Evolutionary conservation across 2,113 vertebrate genomes (phyloP).

Genomic region (Dicentrarchus labrax): DNA sequence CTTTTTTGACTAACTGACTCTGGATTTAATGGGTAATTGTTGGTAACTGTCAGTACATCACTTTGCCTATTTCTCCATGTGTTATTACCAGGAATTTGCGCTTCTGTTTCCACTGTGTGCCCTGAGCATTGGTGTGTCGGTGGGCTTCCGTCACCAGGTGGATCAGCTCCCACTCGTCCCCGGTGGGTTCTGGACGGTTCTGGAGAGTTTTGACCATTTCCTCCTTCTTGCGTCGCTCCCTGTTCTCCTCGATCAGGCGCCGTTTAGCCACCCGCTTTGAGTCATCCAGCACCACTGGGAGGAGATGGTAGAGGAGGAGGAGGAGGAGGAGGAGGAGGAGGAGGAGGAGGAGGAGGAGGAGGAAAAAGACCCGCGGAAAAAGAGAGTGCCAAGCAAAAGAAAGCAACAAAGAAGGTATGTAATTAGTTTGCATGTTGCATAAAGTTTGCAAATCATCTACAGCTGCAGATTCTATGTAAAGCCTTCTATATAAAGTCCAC

Average conservation of each 20-base stretch:
- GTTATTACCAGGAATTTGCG: slow-evolving; percentile 95
- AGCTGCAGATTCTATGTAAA: slow-evolving; percentile 7
- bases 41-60: too few species aligned
- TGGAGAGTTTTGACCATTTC: slow-evolving; percentile 95
- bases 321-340: background rate
- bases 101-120: slow-evolving; percentile 98
- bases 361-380: background rate
- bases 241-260: slow-evolving; percentile 98
- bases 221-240: slow-evolving; percentile 94
- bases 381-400: background rate
- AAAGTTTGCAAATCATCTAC: background rate
- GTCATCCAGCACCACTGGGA: slow-evolving; percentile 96
- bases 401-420: background rate
- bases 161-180: slow-evolving; percentile 96
- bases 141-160: slow-evolving; percentile 95
- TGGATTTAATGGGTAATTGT: too few species aligned
- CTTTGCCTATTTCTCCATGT: background rate
- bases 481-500: background rate
- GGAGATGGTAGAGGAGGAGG: background rate
- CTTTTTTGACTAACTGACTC: too few species aligned
- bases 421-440: background rate
- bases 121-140: slow-evolving; percentile 97
- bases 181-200: slow-evolving; percentile 93
- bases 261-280: slow-evolving; percentile 96
- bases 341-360: background rate